phyloP scores from a whole-genome alignment of 2,113 vertebrate genomes.

The Mola mola region DNA sequence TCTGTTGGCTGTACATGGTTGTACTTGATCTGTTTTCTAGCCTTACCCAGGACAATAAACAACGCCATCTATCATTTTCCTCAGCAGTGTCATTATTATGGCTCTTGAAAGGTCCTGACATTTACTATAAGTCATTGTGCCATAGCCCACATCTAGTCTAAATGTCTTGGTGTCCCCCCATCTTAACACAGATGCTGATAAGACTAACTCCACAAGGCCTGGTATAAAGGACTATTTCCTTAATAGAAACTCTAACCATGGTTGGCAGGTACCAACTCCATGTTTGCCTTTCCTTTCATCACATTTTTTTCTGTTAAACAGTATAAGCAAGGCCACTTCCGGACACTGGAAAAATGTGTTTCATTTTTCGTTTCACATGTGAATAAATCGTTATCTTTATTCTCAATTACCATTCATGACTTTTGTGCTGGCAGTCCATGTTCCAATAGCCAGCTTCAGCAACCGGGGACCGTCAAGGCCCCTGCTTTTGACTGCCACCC shows the following conservation, averaged over 20 bases:
- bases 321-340: constrained; percentile 23
- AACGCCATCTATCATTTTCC: constrained; percentile 58
- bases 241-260: constrained; percentile 25
- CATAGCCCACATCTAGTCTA: constrained; percentile 54
- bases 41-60: constrained; percentile 41
- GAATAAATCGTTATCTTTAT: too few species aligned
- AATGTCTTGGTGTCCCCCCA: constrained; percentile 39
- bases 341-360: too few species aligned
- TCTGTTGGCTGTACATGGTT: constrained; percentile 51
- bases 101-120: constrained; percentile 75
- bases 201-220: constrained; percentile 21
- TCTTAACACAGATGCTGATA: constrained; percentile 6
- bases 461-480: too few species aligned
- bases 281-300: constrained; percentile 64
- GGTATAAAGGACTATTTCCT: constrained; percentile 36
- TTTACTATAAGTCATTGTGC: constrained; percentile 68
- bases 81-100: constrained; percentile 65
- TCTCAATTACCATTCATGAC: too few species aligned
- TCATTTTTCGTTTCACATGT: too few species aligned
- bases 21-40: constrained; percentile 41
- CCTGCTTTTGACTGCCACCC: too few species aligned
- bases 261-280: constrained; percentile 11
- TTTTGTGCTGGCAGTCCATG: too few species aligned
- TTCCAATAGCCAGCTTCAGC: too few species aligned
- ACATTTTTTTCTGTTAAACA: constrained; percentile 58